Conservation (phyloP, 2,113 vertebrate genomes). For the Psettodes erumei region DNA sequence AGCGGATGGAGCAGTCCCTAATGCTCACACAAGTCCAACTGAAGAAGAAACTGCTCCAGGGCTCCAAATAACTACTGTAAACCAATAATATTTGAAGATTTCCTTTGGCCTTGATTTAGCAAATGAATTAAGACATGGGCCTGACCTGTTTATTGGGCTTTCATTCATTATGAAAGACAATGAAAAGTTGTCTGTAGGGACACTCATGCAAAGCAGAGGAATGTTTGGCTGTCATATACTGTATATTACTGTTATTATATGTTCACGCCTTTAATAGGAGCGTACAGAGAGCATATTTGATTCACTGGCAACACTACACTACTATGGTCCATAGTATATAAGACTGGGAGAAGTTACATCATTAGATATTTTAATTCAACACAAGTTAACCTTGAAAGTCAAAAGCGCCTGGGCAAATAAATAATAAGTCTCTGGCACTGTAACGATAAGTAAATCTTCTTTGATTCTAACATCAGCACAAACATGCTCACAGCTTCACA, state of each 20-base stretch:
- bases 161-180: conserved; percentile 19
- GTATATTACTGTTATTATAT: not conserved
- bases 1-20: not conserved
- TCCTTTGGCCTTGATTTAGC: conserved; percentile 27
- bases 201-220: not conserved
- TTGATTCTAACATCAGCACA: conserved; percentile 20
- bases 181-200: conserved; percentile 2
- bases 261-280: conserved; percentile 6
- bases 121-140: conserved; percentile 17
- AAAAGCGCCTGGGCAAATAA: conserved; percentile 18
- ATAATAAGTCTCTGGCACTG: not conserved
- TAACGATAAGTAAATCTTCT: conserved; percentile 33
- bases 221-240: too few relatives aligned
- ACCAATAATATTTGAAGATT: conserved; percentile 29
- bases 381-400: not conserved
- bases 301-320: not conserved
- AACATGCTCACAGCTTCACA: conserved; percentile 12
- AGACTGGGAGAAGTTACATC: conserved; percentile 7
- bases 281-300: not conserved
- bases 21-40: conserved; percentile 16
- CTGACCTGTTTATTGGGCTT: conserved; percentile 17
- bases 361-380: conserved; percentile 14
- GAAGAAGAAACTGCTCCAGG: conserved; percentile 38
- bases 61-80: conserved; percentile 38
- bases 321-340: not conserved